These are phyloP conservation scores for Anguilla anguilla DNA, from an alignment of 2,797 vertebrate species.

Conservation along the genomic window DNA sequence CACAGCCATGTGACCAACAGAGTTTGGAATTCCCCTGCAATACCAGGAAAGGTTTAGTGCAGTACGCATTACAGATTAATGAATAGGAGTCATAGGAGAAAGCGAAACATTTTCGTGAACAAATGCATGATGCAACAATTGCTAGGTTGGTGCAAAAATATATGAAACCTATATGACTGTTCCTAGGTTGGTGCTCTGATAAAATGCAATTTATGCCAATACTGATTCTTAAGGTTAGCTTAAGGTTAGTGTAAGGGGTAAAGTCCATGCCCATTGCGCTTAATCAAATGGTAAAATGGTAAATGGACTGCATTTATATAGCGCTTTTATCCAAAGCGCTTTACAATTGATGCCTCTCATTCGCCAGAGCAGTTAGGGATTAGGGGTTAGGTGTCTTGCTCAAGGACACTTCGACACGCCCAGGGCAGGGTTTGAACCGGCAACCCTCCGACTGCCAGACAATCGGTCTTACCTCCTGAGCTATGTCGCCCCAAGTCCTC, in stretches of 20 bases:
- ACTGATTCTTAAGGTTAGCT: background rate
- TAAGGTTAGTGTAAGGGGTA: background rate
- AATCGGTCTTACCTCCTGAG: too few species aligned
- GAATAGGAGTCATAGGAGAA: background rate
- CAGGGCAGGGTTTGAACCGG: too few species aligned
- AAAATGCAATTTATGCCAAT: background rate
- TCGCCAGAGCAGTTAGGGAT: too few species aligned
- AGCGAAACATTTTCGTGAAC: background rate
- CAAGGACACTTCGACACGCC: too few species aligned
- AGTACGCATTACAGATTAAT: conserved; percentile 10
- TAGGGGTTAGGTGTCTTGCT: too few species aligned
- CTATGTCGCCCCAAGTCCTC: too few species aligned
- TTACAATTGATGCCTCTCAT: too few species aligned
- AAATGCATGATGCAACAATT: background rate
- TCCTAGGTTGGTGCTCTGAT: background rate
- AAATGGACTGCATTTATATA: too few species aligned
- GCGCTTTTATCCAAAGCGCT: too few species aligned
- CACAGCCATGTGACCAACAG: background rate
- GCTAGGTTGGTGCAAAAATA: background rate
- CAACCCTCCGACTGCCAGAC: too few species aligned
- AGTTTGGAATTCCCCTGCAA: conserved; percentile 6
- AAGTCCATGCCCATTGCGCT: background rate
- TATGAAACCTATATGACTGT: background rate
- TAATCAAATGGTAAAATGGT: too few species aligned
- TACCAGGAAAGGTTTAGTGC: background rate